Base-by-base conservation (phyloP, 2,113 vertebrate species). In the Ammodytes dubius region DNA sequence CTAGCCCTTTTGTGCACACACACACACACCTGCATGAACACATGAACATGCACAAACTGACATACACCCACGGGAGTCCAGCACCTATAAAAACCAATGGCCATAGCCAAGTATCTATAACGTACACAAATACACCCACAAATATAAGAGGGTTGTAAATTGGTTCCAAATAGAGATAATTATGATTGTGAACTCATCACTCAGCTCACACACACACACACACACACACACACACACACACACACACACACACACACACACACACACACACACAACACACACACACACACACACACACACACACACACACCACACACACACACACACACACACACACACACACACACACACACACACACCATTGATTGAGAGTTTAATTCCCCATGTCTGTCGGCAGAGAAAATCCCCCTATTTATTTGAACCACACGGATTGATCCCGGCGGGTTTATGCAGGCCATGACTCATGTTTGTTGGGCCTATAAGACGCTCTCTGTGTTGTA, bases 321-420 rank as follows among this genome's bases (percentile, higher is more conserved):
- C 70, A n/a, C n/a, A n/a, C n/a, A n/a, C n/a, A n/a, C n/a, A 27
- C 27, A 27, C 27, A 27, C 27, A 27, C 27, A 27, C 27, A 52
- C 71, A 50, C 77, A 60, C 50, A 52, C 73, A 80, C 46, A 54
- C 70, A 81, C 52, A 50, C 79, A 69, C 74, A 56, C 81, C 88
- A 91, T 91, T 94, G 89, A 94, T 88, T 88, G 79, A 90, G 80
- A 83, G 79, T 68, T 88, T 89, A 85, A 89, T 89, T 88, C 82
- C 43, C 57, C 13, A 56, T 27, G 27, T 91, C 78, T 86, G 88
- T 90, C 88, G 86, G 70, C 70, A 15, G 47, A 79, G 84, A 90
- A 91, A 90, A 89, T 84, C 85, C 79, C 58, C 12, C 74, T 67
- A 78, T 88, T 89, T 91, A 90, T 89, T 91, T 89, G 60, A 89